Evolutionary conservation across 2,797 vertebrate genomes (phyloP).

Genomic region (Heterohyrax brucei): DNA sequence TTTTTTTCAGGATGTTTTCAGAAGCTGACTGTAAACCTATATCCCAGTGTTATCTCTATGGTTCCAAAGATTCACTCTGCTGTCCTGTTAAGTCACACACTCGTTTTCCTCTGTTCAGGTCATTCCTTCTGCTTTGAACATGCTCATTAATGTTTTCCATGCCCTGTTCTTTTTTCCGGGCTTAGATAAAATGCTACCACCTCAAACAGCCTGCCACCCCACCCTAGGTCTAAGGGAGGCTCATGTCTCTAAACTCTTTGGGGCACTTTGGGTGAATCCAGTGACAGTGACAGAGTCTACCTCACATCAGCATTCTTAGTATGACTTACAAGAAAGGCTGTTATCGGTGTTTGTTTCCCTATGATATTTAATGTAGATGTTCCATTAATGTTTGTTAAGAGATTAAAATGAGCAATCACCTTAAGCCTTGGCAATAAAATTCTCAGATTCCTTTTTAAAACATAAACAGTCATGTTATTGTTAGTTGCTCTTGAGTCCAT

Average conservation of each 20-base stretch:
- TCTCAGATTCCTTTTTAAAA: slow-evolving; percentile 48
- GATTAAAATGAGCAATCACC: slow-evolving; percentile 64
- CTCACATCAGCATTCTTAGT: neutral
- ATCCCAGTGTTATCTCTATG: neutral
- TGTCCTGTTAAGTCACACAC: neutral
- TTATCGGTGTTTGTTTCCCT: slow-evolving; percentile 56
- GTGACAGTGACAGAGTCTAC: neutral
- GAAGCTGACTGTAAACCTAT: neutral
- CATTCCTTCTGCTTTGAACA: slow-evolving; percentile 8
- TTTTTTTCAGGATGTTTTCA: slow-evolving; percentile 44
- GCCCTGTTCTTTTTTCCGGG: neutral
- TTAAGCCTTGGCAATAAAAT: slow-evolving; percentile 49
- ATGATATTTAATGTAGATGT: slow-evolving; percentile 46
- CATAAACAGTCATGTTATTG: neutral
- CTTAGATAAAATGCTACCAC: neutral
- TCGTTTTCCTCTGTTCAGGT: neutral
- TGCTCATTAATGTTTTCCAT: neutral
- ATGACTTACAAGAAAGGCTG: slow-evolving; percentile 15
- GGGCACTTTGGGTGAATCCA: neutral
- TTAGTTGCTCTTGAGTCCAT: neutral
- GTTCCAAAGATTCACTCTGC: neutral
- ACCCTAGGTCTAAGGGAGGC: neutral
- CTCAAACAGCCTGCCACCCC: neutral
- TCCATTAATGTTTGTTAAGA: slow-evolving; percentile 59
- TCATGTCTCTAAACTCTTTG: neutral